Percentiles rank a stretch among this genome's conserved stretches.
Evolutionary conservation across 2,113 vertebrate species (phyloP).

Genomic region (Caretta caretta): DNA sequence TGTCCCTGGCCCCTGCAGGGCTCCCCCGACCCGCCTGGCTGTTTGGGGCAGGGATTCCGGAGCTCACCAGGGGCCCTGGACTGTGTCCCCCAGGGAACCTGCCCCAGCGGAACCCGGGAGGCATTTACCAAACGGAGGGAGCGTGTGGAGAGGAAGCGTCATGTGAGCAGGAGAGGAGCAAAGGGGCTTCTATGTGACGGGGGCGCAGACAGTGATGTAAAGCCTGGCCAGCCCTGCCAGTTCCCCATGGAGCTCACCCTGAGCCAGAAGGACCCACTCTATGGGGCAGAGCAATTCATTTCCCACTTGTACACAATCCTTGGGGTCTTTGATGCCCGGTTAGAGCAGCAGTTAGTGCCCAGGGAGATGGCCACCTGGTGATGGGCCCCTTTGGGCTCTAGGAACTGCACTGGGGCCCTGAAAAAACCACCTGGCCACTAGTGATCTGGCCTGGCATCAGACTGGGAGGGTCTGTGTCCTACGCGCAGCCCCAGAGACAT

Average conservation of each 20-base stretch:
- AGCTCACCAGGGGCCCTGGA: too few relatives aligned
- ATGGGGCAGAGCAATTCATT: neutral
- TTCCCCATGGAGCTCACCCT: neutral
- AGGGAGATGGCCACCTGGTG: neutral
- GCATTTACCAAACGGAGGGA: too few relatives aligned
- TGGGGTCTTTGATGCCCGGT: neutral
- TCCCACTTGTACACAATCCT: neutral
- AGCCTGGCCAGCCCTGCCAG: neutral
- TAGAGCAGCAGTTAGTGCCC: neutral
- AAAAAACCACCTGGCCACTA: neutral
- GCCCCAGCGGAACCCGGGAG: too few relatives aligned
- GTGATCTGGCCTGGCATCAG: neutral
- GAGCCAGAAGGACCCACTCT: neutral
- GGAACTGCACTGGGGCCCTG: neutral
- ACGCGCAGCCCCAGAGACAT: neutral
- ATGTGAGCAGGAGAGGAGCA: rapidly evolving
- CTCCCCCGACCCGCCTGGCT: too few relatives aligned
- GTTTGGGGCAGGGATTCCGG: too few relatives aligned
- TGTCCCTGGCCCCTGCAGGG: too few relatives aligned
- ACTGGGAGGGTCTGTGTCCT: neutral
- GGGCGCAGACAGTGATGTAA: neutral
- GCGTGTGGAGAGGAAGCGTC: too few relatives aligned
- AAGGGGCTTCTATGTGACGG: neutral
- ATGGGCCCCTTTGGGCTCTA: neutral
- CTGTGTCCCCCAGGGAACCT: too few relatives aligned